These are phyloP conservation scores for Ethmia dodecea DNA, from an alignment of 2,888 invertebrate genomes.

Conservation along the genomic window DNA sequence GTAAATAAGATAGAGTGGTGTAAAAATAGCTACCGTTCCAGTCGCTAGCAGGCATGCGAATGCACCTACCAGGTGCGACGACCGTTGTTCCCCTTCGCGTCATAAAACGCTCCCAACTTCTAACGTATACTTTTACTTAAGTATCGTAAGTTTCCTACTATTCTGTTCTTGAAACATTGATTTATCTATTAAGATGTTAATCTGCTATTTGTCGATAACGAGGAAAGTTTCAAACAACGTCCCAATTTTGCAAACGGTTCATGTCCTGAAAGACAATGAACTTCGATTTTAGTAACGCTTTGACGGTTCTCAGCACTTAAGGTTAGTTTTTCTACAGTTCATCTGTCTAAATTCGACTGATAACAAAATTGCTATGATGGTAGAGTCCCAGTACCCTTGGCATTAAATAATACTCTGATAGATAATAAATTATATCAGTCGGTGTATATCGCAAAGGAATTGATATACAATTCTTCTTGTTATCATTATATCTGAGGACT, in stretches of 20 bases:
- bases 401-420: no score
- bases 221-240: constrained; percentile 5
- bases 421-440: no score
- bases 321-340: no score
- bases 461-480: no score
- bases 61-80: constrained; percentile 72
- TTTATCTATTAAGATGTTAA: background rate
- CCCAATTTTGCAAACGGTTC: constrained; percentile 9
- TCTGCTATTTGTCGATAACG: constrained; percentile 4
- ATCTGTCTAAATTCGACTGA: no score
- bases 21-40: constrained; percentile 74
- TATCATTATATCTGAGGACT: constrained; percentile 47
- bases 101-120: constrained; percentile 7
- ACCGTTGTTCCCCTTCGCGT: constrained; percentile 54
- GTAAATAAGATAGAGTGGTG: constrained; percentile 75
- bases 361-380: no score
- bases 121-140: background rate
- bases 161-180: background rate
- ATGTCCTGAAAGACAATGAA: constrained; percentile 14
- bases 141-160: background rate
- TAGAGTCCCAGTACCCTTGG: no score
- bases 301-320: no score
- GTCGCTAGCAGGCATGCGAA: constrained; percentile 59
- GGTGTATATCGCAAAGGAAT: no score
- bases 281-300: constrained; percentile 6